Percentiles rank a stretch among this genome's conserved stretches.
Conservation (phyloP, 1,140 invertebrate genomes). For the Cecropterus lyciades region DNA sequence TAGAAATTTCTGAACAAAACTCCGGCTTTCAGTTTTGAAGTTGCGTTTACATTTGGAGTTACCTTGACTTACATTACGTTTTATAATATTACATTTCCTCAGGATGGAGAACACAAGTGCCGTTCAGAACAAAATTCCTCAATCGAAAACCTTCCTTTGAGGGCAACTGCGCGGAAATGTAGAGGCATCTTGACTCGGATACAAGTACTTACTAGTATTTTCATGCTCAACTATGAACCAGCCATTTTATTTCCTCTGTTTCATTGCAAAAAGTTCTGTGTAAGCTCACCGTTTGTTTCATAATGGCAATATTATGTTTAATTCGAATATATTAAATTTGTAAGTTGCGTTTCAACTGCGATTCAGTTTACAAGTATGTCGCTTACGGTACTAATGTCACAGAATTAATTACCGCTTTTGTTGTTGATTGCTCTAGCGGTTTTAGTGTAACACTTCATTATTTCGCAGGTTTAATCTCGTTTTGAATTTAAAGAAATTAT, state of each 20-base stretch:
- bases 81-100: constrained; percentile 35
- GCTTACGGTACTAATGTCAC: constrained; percentile 28
- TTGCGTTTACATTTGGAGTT: constrained; percentile 26
- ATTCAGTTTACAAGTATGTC: constrained; percentile 28
- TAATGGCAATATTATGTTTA: constrained; percentile 40
- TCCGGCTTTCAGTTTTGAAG: constrained; percentile 24
- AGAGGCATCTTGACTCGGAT: constrained; percentile 74
- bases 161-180: constrained; percentile 66
- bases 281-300: constrained; percentile 59
- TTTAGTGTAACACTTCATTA: constrained; percentile 27
- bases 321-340: constrained; percentile 31
- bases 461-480: constrained; percentile 4
- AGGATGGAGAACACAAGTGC: constrained; percentile 54
- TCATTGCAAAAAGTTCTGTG: constrained; percentile 63
- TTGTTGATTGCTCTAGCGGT: constrained; percentile 30
- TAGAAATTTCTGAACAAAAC: constrained; percentile 36
- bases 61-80: constrained; percentile 34
- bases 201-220: constrained; percentile 65
- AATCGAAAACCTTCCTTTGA: constrained; percentile 71
- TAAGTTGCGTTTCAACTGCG: constrained; percentile 24
- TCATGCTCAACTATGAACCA: constrained; percentile 70
- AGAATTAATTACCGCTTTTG: constrained; percentile 25
- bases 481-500: constrained; percentile 3
- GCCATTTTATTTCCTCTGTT: constrained; percentile 71
- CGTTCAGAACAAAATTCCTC: constrained; percentile 66